Conservation (phyloP, 2,888 invertebrate species). For the Cybosia mesomella region DNA sequence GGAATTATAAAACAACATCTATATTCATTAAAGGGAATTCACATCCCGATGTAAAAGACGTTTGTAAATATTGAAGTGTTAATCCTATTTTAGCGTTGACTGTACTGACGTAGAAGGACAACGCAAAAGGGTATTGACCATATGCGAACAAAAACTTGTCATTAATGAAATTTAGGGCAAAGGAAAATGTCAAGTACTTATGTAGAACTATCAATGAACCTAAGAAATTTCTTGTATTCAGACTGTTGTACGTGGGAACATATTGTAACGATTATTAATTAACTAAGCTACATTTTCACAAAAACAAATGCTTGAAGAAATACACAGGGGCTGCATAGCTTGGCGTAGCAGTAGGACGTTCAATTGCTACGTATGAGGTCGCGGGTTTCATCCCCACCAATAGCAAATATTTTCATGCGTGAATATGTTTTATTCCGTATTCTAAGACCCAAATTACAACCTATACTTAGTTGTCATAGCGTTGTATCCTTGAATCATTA, state of each 20-base stretch:
- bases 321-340: not conserved
- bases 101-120: not conserved
- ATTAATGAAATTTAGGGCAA: conserved; percentile 1
- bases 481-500: too few species aligned
- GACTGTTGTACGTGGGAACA: not conserved
- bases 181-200: not conserved
- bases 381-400: too few species aligned
- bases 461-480: too few species aligned
- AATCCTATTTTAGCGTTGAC: too few species aligned
- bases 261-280: not conserved
- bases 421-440: too few species aligned
- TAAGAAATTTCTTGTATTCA: not conserved
- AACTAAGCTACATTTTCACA: not conserved
- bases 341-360: not conserved
- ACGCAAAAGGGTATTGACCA: not conserved
- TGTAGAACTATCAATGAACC: not conserved
- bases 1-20: too few species aligned
- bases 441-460: too few species aligned
- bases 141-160: not conserved
- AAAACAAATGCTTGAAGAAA: too few species aligned
- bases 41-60: too few species aligned
- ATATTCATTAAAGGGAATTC: too few species aligned
- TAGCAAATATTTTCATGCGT: too few species aligned
- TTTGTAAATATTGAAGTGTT: too few species aligned
- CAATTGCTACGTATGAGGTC: not conserved